Base-by-base conservation (phyloP, 2,888 invertebrate species). In the Hyppa rectilinea region DNA sequence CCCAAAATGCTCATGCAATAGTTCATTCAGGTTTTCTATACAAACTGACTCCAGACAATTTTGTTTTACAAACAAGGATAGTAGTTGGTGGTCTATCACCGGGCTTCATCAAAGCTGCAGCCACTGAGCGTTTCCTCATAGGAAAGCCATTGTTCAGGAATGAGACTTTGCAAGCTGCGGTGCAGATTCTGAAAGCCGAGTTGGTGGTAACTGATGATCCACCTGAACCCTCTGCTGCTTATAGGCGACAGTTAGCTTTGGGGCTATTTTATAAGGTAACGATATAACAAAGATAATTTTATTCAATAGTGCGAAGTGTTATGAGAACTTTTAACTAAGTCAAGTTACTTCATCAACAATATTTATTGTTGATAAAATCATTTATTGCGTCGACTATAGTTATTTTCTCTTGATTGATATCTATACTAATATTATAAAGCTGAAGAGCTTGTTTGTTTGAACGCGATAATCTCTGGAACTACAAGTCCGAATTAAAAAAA, bases 21-120 rank as follows among this genome's bases (percentile, higher is more conserved):
- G 97, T 98, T 0, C 97, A 98, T 85, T 97, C 97, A 12, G 98
- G 97, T 6, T 98, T 98, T 85, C 89, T 97, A 0, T 96, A 97
- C 59, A 88, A 90, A 83, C 53, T 92, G 4, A 68, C 78, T 29
- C 34, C 55, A 9, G 64, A 86, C 4, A 85, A 84, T 17, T 55
- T 68, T 6, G 80, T 92, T 71, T 71, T 91, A 72, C 85, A 88
- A 50, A 96, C 97, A 1, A 90, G 91, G 59, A 94, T 97, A n/a
- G 96, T 96, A 0, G 96, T 94, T 78, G 97, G 97, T 34, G 96
- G 96, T 23, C 96, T 97, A 2, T 94, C 95, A 56, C 85, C 95
- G 2, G 55, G 59, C 2, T 93, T 92, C 31, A 83, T 78, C 5
- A 85, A 97, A 83, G 97, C 97, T 0, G 83, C 71, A 0, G 91